A percentile compares a stretch with the other conserved stretches of the same genome.
Conservation (phyloP, 2,113 vertebrate genomes). For the Trochalopteron elliotii region DNA sequence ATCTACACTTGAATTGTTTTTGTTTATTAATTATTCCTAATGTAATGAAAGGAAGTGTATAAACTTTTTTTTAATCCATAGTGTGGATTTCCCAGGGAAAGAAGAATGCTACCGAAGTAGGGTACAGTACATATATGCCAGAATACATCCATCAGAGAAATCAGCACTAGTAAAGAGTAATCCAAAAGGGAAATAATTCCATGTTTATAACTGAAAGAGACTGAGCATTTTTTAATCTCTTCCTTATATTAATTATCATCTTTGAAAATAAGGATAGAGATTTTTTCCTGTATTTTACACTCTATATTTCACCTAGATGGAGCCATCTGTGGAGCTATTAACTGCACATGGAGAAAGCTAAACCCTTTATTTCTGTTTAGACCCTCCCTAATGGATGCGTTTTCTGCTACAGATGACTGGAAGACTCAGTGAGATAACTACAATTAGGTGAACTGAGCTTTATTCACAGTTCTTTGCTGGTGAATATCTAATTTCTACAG, state of each 20-base stretch:
- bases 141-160: not conserved
- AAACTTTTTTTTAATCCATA: too few relatives aligned
- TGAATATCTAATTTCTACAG: not conserved
- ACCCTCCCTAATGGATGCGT: not conserved
- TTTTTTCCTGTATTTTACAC: not conserved
- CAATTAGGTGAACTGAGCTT: not conserved
- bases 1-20: not conserved
- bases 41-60: not conserved
- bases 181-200: not conserved
- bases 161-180: not conserved
- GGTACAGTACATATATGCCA: not conserved
- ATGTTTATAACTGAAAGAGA: not conserved
- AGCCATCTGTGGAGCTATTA: not conserved
- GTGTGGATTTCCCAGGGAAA: not conserved
- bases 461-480: not conserved
- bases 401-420: not conserved
- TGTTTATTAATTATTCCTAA: not conserved
- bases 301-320: not conserved
- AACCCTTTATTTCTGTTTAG: not conserved
- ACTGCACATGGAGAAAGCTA: not conserved
- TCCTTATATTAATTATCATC: not conserved
- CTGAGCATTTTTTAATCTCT: not conserved
- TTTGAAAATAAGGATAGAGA: not conserved
- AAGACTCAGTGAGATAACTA: not conserved
- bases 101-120: not conserved